Conservation (phyloP, 2,113 vertebrate species). For the Erythrocebus patas region DNA sequence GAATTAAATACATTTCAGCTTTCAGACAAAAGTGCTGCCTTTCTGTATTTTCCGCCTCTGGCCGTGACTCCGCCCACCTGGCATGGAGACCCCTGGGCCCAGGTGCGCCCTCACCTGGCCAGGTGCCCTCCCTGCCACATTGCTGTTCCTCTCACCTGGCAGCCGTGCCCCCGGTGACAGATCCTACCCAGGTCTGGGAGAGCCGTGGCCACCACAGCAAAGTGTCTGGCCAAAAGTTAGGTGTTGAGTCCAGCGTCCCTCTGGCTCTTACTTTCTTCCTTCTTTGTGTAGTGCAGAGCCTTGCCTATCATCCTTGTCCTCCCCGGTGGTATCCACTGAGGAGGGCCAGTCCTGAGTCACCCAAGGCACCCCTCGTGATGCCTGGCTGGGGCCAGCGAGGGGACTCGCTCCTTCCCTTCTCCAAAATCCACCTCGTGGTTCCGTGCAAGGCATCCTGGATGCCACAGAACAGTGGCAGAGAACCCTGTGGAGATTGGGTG, state of each 20-base stretch:
- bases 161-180: too few species aligned
- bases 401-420: not conserved
- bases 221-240: fast-evolving
- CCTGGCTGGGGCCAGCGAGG: fast-evolving
- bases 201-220: fast-evolving
- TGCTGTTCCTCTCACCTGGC: not conserved
- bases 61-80: not conserved
- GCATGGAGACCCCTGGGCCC: not conserved
- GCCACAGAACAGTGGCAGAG: not conserved
- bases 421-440: not conserved
- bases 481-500: not conserved
- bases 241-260: not conserved
- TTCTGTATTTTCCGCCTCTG: fast-evolving
- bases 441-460: not conserved
- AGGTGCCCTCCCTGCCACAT: not conserved
- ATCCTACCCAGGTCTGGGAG: not conserved
- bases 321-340: not conserved
- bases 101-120: not conserved
- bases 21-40: not conserved
- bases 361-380: too few species aligned
- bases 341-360: not conserved
- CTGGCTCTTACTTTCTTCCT: not conserved
- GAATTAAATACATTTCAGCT: fast-evolving
- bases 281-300: not conserved
- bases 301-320: not conserved